Conservation (phyloP, 2,113 vertebrate genomes). For the Bubo blakistoni region DNA sequence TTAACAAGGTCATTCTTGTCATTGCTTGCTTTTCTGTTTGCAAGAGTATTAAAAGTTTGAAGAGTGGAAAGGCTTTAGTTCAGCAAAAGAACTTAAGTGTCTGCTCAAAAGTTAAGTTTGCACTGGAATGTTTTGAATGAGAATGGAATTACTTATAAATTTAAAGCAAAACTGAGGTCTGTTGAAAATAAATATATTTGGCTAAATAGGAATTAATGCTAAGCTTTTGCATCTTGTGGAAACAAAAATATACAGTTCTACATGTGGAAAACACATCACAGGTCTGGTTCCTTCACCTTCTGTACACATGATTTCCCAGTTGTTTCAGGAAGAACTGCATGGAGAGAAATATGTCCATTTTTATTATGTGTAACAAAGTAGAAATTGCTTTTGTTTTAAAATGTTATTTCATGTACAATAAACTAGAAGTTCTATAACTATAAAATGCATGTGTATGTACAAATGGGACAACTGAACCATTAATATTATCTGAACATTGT, state of each 20-base stretch:
- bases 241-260: background rate
- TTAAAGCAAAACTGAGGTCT: background rate
- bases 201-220: background rate
- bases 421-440: fast-evolving
- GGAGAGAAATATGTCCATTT: background rate
- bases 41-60: background rate
- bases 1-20: background rate
- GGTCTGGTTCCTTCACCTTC: background rate
- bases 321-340: background rate
- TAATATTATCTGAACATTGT: background rate
- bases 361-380: background rate
- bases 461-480: background rate
- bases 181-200: background rate
- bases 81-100: background rate
- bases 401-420: background rate
- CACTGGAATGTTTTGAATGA: background rate
- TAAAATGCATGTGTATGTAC: background rate
- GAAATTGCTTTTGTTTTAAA: background rate
- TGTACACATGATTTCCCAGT: background rate
- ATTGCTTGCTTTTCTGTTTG: background rate
- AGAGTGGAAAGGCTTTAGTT: background rate
- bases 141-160: background rate
- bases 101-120: background rate
- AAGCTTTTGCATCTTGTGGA: background rate
- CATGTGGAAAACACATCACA: background rate